A percentile compares a stretch with the other conserved stretches of the same genome.
Conservation (phyloP, 2,113 vertebrate genomes). For the human (Homo sapiens) region GRCh38 chr22:28050501-28051000, state of each 20-base stretch:
- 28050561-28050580: no score
- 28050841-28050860: neutral
- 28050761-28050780: neutral
- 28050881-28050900: neutral
- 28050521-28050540: fast-evolving
- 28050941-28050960: slow-evolving; percentile 27
- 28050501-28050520: neutral
- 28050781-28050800: neutral
- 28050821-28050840: neutral
- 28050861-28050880: neutral
- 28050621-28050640: neutral
- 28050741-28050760: slow-evolving; percentile 34
- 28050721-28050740: slow-evolving; percentile 31
- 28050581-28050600: fast-evolving
- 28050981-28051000: slow-evolving; percentile 38
- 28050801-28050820: neutral
- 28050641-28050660: neutral
- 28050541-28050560: neutral
- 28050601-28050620: neutral
- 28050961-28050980: neutral
- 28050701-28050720: slow-evolving; percentile 51
- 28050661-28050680: neutral
- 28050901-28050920: slow-evolving; percentile 27
- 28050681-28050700: neutral
- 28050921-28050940: neutral